Base-by-base conservation (phyloP, 2,797 vertebrate species). In the Bradypus variegatus region DNA sequence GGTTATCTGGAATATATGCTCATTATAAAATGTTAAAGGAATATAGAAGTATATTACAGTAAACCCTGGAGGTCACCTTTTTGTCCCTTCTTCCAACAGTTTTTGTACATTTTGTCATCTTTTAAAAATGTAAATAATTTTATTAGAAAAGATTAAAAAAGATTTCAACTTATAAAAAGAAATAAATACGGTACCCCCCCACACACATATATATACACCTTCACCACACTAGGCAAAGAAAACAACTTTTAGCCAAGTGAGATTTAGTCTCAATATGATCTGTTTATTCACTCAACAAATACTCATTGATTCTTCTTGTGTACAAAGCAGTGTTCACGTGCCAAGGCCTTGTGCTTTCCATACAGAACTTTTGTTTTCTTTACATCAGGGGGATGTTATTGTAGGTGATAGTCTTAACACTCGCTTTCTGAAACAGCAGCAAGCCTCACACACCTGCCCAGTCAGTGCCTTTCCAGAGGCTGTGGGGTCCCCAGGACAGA, bases 231-330 rank as follows among this genome's bases (percentile, higher is more conserved):
- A 1, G n/a, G 23, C 50, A 10, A 16, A 21, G 65, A 48, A 29
- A 5, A 3, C 16, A 77, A 25, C 53, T 31, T 15, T 1, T 4
- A 21, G 70, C 38, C 1, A 6, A 7, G 27, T 29, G 27, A 0
- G 2, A 0, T 10, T 7, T 23, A 4, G 4, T 29, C 33, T 50
- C 36, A 3, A 8, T 13, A 7, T 12, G n/a, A 70, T 18, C 62
- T 48, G 33, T 13, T 38, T 29, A 4, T 27, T 18, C 25, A 18
- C 13, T 36, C 25, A 21, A 5, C 31, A 4, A 9, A 9, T 14
- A 2, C n/a, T 23, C 14, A 1, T 12, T n/a, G 23, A 1, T 55
- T 33, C 60, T 53, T 0, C 0, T 16, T 19, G 2, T 8, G 13
- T 31, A 19, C 5, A 5, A 2, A 8, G 76, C 50, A 9, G 29